A percentile compares a stretch with the other conserved stretches of the same genome.
phyloP scores from a whole-genome alignment of 2,888 invertebrate genomes.

The Diogma glabrata region DNA sequence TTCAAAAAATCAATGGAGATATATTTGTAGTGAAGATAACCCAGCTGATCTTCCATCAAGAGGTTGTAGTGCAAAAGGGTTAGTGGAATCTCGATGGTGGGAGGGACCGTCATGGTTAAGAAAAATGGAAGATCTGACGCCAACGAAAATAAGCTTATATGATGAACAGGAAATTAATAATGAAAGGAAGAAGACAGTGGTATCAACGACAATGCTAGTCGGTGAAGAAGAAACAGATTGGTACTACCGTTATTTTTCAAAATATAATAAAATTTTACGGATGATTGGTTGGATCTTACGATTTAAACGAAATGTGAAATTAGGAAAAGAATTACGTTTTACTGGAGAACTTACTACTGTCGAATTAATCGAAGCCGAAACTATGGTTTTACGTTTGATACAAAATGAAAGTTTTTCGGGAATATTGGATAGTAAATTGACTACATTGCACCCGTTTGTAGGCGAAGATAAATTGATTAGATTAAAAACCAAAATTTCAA shows the following conservation, averaged over 20 bases:
- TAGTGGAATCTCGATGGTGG: constrained; percentile 26
- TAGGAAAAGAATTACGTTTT: too few species aligned
- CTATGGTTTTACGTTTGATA: background rate
- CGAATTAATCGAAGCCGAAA: background rate
- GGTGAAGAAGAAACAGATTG: too few species aligned
- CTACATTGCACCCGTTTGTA: constrained; percentile 11
- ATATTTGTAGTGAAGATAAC: constrained; percentile 22
- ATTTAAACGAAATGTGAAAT: too few species aligned
- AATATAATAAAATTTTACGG: too few species aligned
- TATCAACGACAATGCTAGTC: too few species aligned
- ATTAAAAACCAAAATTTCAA: constrained; percentile 17
- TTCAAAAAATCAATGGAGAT: background rate
- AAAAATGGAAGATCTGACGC: too few species aligned
- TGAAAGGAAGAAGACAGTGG: too few species aligned
- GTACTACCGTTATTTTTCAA: too few species aligned
- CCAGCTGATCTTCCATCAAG: constrained; percentile 26
- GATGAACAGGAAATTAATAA: too few species aligned
- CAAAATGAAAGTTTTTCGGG: constrained; percentile 10
- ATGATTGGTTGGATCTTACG: too few species aligned
- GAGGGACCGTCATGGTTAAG: constrained; percentile 26
- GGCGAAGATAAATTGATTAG: constrained; percentile 18
- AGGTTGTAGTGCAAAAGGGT: constrained; percentile 22
- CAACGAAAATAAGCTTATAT: too few species aligned
- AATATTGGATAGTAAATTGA: constrained; percentile 12
- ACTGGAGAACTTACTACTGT: background rate